Conservation (phyloP, 2,113 vertebrate species). For the Ploceus nigricollis region DNA sequence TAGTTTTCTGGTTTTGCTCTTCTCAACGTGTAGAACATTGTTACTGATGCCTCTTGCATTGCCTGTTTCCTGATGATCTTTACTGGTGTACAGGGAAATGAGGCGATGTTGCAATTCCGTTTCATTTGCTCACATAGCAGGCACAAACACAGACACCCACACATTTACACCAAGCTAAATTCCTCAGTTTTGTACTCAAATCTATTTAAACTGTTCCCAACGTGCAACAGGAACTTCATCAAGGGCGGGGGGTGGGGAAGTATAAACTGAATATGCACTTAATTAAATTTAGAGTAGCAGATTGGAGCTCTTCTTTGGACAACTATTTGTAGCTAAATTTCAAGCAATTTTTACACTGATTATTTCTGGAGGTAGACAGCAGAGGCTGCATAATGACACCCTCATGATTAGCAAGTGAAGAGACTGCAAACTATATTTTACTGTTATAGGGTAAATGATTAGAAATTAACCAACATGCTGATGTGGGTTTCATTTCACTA, state of each 20-base stretch:
- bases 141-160: neutral
- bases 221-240: neutral
- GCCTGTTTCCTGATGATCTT: neutral
- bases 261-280: neutral
- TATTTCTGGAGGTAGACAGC: conserved; percentile 39
- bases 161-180: neutral
- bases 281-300: conserved; percentile 52
- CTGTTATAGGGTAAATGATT: conserved; percentile 40
- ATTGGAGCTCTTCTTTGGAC: conserved; percentile 31
- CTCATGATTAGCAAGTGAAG: conserved; percentile 38
- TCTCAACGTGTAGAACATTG: neutral
- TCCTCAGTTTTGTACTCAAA: neutral
- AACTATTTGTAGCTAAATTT: conserved; percentile 57
- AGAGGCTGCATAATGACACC: conserved; percentile 38
- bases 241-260: rapidly evolving
- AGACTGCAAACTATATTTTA: conserved; percentile 34
- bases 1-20: neutral
- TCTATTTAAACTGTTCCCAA: neutral
- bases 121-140: neutral
- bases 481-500: conserved; percentile 35
- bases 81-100: neutral
- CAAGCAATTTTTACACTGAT: conserved; percentile 50
- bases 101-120: neutral
- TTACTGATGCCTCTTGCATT: neutral
- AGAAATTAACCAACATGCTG: conserved; percentile 43